Conservation (phyloP, 2,888 invertebrate genomes). For the Agriopis aurantiaria region DNA sequence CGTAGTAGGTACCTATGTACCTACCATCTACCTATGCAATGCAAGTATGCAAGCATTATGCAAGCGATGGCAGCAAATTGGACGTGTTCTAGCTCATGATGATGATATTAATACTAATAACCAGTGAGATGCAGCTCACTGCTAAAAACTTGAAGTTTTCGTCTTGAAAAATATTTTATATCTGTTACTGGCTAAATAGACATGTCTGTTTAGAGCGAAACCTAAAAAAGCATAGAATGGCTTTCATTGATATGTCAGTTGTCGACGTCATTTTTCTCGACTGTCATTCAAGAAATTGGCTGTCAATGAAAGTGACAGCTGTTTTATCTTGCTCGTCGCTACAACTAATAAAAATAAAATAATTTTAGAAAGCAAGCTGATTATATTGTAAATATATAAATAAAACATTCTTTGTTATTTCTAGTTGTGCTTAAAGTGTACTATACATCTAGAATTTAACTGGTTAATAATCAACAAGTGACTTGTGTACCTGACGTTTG, state of each 20-base stretch:
- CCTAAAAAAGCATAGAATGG: not conserved
- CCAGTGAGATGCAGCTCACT: too few species aligned
- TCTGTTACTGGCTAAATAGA: too few species aligned
- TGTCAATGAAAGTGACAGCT: conserved; percentile 38
- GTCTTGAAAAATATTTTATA: too few species aligned
- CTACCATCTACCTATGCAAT: too few species aligned
- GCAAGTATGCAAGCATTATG: too few species aligned
- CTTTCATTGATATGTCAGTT: not conserved
- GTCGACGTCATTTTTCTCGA: not conserved
- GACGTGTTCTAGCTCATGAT: too few species aligned
- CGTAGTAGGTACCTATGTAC: too few species aligned
- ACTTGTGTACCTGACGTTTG: conserved; percentile 59
- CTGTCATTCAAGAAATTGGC: not conserved
- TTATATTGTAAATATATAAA: conserved; percentile 23
- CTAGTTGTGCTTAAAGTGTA: conserved; percentile 9
- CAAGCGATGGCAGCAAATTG: too few species aligned
- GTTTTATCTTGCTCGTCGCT: conserved; percentile 37
- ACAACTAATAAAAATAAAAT: conserved; percentile 22
- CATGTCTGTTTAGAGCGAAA: not conserved
- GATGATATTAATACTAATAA: too few species aligned
- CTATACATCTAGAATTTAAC: conserved; percentile 21
- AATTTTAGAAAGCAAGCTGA: conserved; percentile 15
- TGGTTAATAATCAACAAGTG: conserved; percentile 43
- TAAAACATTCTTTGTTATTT: conserved; percentile 1
- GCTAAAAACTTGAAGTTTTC: too few species aligned